Conservation (phyloP, 2,113 vertebrate species). For the Gasterosteus aculeatus region DNA sequence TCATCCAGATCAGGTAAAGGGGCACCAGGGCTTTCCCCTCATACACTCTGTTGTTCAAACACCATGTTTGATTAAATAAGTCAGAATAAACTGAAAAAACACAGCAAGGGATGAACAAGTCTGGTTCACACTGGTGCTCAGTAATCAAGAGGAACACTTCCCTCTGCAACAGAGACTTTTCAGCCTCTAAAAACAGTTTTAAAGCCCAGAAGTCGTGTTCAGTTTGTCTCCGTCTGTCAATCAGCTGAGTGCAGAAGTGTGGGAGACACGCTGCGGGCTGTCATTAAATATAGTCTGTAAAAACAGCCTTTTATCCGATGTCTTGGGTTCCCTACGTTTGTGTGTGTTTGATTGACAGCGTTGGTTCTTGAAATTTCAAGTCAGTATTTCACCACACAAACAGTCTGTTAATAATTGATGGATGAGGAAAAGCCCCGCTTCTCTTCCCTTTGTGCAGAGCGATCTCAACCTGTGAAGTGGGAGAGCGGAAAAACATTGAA, state of each 20-base stretch:
- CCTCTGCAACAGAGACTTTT: not conserved
- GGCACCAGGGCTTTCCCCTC: not conserved
- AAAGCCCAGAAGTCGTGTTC: not conserved
- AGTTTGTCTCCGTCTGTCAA: conserved; percentile 21
- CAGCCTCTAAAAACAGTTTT: not conserved
- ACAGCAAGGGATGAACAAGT: not conserved
- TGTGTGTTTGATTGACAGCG: conserved; percentile 50
- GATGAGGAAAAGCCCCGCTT: conserved; percentile 21
- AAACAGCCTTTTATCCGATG: conserved; percentile 39
- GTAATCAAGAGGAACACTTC: not conserved
- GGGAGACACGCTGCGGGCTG: conserved; percentile 12
- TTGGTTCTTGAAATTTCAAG: conserved; percentile 16
- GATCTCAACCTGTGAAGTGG: conserved; percentile 12
- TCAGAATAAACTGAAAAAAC: not conserved
- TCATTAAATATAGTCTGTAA: conserved; percentile 32
- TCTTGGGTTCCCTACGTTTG: conserved; percentile 31
- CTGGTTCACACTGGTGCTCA: not conserved
- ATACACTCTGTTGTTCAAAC: not conserved
- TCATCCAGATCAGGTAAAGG: not conserved
- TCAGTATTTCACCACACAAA: conserved; percentile 39
- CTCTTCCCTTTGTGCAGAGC: conserved; percentile 31
- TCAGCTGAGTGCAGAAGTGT: conserved; percentile 16
- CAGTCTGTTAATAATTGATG: conserved; percentile 47
- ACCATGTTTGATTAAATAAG: not conserved
- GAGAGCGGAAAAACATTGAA: conserved; percentile 12